Conservation (phyloP, 1,140 invertebrate species). For the Phthorimaea operculella region DNA sequence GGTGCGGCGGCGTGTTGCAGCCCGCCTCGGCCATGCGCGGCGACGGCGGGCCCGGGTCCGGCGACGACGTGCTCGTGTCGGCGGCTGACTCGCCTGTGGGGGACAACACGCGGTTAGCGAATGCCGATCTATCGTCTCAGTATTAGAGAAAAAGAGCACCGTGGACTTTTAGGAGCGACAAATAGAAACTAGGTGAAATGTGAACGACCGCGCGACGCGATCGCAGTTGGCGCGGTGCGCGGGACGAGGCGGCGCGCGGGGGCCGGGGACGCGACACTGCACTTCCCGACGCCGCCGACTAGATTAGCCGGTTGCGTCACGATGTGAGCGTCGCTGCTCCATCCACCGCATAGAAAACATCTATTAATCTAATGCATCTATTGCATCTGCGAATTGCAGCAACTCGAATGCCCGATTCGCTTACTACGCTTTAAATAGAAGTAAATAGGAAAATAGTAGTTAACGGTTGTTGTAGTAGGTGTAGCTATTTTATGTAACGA, state of each 20-base stretch:
- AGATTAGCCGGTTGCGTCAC: conserved; percentile 66
- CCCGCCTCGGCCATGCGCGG: conserved; percentile 74
- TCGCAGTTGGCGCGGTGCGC: conserved; percentile 44
- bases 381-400: neutral
- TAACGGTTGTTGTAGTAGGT: neutral
- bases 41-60: conserved; percentile 82
- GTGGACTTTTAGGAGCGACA: conserved; percentile 51
- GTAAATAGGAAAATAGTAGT: neutral
- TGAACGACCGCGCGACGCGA: conserved; percentile 60
- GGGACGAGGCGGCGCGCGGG: conserved; percentile 45
- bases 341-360: conserved; percentile 42
- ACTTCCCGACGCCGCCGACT: conserved; percentile 65
- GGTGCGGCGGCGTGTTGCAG: conserved; percentile 61
- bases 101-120: conserved; percentile 32
- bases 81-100: conserved; percentile 85
- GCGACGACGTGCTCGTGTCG: conserved; percentile 89
- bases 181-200: conserved; percentile 67
- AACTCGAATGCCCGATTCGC: too few species aligned
- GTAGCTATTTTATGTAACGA: conserved; percentile 31
- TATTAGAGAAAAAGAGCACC: conserved; percentile 43
- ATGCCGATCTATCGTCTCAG: conserved; percentile 21
- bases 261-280: conserved; percentile 66
- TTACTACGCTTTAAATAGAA: too few species aligned
- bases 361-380: conserved; percentile 33
- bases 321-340: conserved; percentile 38